A percentile compares a stretch with the other conserved stretches of the same genome.
phyloP scores from a whole-genome alignment of 37 sponge, comb jelly and placozoan species.

The Halisarca cf. caerulea region DNA sequence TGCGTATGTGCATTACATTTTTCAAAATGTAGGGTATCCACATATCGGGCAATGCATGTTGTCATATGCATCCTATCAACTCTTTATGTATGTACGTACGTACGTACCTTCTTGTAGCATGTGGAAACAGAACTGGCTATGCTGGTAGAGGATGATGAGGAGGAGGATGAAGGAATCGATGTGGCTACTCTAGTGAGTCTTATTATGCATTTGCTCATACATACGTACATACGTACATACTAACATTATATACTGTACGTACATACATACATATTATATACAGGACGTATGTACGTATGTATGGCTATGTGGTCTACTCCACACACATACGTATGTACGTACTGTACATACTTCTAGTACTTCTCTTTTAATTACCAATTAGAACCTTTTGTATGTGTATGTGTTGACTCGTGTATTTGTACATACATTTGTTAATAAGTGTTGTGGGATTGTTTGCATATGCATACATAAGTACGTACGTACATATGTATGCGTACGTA shows the following conservation, averaged over 20 bases:
- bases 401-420: too few relatives aligned
- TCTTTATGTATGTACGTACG: not conserved
- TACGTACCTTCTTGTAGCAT: not conserved
- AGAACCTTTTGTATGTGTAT: too few relatives aligned
- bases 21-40: not conserved
- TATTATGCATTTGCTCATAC: conserved; percentile 34
- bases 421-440: too few relatives aligned
- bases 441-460: too few relatives aligned
- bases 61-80: not conserved
- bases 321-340: not conserved
- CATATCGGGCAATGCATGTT: not conserved
- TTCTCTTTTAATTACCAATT: not conserved
- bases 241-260: not conserved
- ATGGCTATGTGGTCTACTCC: not conserved
- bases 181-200: not conserved
- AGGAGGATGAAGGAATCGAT: conserved; percentile 10
- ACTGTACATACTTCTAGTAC: not conserved
- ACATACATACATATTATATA: not conserved
- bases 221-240: too few relatives aligned
- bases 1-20: not conserved
- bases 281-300: not conserved
- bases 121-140: conserved; percentile 23
- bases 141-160: not conserved
- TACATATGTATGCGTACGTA: not conserved
- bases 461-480: too few relatives aligned